These are phyloP conservation scores for Mesoclemmys tuberculata DNA, from an alignment of 2,113 vertebrate species.

Conservation along the genomic window DNA sequence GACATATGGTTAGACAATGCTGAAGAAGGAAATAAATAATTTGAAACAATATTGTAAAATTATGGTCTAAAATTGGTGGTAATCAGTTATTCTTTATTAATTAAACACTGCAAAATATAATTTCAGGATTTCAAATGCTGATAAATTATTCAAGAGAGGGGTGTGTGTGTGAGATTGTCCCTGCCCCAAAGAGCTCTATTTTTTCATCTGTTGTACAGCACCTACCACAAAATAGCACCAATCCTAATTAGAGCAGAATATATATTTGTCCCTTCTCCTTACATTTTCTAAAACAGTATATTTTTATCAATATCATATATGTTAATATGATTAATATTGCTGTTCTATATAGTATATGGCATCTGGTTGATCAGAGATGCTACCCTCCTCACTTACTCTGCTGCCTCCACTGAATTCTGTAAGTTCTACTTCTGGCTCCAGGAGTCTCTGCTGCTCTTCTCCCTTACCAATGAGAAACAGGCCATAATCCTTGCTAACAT, in stretches of 20 bases:
- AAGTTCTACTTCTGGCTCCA: not conserved
- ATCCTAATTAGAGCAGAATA: not conserved
- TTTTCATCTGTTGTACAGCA: not conserved
- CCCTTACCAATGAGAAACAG: not conserved
- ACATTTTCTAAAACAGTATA: not conserved
- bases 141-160: slow-evolving; percentile 43
- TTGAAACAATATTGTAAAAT: slow-evolving; percentile 65
- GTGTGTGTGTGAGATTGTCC: slow-evolving; percentile 46
- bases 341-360: not conserved
- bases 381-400: not conserved
- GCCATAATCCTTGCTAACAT: not conserved
- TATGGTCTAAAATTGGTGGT: slow-evolving; percentile 63
- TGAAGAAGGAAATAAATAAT: slow-evolving; percentile 53
- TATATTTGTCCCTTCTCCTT: too few relatives aligned
- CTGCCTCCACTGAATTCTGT: not conserved
- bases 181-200: not conserved
- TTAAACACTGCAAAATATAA: slow-evolving; percentile 57
- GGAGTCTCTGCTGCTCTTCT: not conserved
- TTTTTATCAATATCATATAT: not conserved
- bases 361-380: not conserved
- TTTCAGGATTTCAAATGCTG: slow-evolving; percentile 59
- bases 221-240: not conserved
- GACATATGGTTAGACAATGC: slow-evolving; percentile 40
- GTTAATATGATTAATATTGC: not conserved
- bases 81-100: slow-evolving; percentile 60